Evolutionary conservation across 2,888 invertebrate genomes (phyloP).

Genomic region (Congeria kusceri): DNA sequence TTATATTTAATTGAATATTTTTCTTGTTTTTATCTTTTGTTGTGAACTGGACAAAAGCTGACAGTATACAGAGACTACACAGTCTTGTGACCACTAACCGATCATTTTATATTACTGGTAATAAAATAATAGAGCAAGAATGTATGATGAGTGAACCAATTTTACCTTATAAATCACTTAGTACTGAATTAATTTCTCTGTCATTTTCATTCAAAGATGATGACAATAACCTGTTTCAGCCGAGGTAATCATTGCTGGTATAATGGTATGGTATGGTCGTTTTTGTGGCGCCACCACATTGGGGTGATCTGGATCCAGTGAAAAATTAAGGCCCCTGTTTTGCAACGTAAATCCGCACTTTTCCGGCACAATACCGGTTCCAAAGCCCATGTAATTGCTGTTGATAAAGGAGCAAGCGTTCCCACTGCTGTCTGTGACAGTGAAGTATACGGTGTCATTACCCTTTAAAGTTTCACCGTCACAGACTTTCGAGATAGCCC

Average conservation of each 20-base stretch:
- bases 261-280: constrained; percentile 84
- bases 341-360: constrained; percentile 85
- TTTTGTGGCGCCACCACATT: constrained; percentile 82
- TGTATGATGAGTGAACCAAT: too few species aligned
- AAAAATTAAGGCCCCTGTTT: constrained; percentile 83
- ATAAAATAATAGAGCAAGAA: too few species aligned
- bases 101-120: too few species aligned
- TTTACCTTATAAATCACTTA: too few species aligned
- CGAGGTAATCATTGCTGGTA: constrained; percentile 83
- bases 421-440: constrained; percentile 83
- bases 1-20: too few species aligned
- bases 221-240: constrained; percentile 76
- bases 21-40: too few species aligned
- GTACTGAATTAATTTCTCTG: too few species aligned
- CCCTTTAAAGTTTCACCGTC: constrained; percentile 60
- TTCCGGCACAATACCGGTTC: constrained; percentile 84
- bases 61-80: too few species aligned
- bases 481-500: constrained; percentile 60
- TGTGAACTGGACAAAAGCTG: too few species aligned
- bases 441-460: constrained; percentile 85
- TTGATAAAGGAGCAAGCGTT: constrained; percentile 86
- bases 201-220: too few species aligned
- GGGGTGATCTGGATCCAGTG: constrained; percentile 76
- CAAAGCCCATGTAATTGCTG: constrained; percentile 85
- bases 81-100: too few species aligned